Evolutionary conservation across 2,113 vertebrate species (phyloP).

Genomic region (Scophthalmus maximus): DNA sequence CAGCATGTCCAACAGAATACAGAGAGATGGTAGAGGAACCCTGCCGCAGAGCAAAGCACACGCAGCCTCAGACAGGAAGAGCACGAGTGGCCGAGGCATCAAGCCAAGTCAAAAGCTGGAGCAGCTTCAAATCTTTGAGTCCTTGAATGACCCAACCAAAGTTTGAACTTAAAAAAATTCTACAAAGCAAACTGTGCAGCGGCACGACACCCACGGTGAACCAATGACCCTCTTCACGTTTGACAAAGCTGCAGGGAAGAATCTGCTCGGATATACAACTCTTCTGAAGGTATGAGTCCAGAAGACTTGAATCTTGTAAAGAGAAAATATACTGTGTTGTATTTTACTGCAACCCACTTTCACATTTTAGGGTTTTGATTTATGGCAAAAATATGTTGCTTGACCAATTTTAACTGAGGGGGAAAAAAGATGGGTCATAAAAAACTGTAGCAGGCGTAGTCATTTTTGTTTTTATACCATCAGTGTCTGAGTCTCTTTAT

Average conservation of each 20-base stretch:
- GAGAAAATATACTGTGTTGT: not conserved
- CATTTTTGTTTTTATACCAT: conserved; percentile 2
- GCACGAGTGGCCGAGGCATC: conserved; percentile 32
- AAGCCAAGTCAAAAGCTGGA: conserved; percentile 47
- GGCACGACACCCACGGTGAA: not conserved
- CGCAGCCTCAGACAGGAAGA: conserved; percentile 29
- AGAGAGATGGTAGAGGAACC: conserved; percentile 18
- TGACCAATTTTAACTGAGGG: not conserved
- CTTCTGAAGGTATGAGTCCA: not conserved
- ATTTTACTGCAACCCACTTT: not conserved
- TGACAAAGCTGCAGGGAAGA: not conserved
- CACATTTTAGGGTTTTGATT: not conserved
- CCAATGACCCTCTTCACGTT: not conserved
- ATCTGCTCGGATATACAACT: not conserved
- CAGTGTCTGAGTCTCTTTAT: not conserved
- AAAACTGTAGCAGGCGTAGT: not conserved
- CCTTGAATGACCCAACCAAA: conserved; percentile 45
- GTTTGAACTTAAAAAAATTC: conserved; percentile 39
- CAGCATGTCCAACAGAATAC: not conserved
- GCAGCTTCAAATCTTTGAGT: conserved; percentile 35
- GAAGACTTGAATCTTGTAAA: not conserved
- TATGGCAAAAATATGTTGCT: not conserved
- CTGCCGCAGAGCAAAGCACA: conserved; percentile 14
- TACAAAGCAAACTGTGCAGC: conserved; percentile 2
- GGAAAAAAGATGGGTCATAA: not conserved